These are phyloP conservation scores for Rhinichthys osculus DNA, from an alignment of 2,797 vertebrate genomes.

Conservation along the genomic window DNA sequence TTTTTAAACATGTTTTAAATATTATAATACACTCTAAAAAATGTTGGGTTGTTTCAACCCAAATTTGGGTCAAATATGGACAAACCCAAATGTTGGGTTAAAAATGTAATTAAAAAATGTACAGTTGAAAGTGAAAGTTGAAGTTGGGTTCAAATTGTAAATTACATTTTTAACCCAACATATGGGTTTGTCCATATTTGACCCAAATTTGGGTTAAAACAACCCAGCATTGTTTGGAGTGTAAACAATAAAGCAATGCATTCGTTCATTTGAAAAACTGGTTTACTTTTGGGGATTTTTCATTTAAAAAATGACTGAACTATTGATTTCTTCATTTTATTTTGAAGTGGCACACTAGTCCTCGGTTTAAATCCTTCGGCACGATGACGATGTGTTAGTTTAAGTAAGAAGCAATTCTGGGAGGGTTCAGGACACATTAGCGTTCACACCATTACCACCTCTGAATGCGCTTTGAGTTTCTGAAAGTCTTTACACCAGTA, in stretches of 20 bases:
- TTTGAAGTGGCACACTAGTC: background rate
- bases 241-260: background rate
- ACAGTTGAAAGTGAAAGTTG: too few species aligned
- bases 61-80: too few species aligned
- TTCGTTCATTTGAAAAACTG: background rate
- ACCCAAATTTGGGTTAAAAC: too few species aligned
- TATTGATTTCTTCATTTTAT: background rate
- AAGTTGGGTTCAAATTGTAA: too few species aligned
- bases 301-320: background rate
- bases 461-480: background rate
- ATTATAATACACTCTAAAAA: background rate
- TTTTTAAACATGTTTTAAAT: background rate
- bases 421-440: constrained; percentile 9
- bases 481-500: background rate
- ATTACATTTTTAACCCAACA: too few species aligned
- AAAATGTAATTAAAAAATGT: too few species aligned
- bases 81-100: too few species aligned
- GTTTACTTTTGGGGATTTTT: background rate
- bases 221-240: too few species aligned
- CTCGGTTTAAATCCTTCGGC: background rate
- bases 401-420: background rate
- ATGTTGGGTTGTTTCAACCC: too few species aligned
- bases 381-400: background rate
- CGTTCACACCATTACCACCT: background rate
- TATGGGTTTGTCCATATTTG: too few species aligned